Percentiles rank a stretch among this genome's conserved stretches.
Evolutionary conservation across 2,113 vertebrate species (phyloP).

Genomic region (Telmatochromis sp.): DNA sequence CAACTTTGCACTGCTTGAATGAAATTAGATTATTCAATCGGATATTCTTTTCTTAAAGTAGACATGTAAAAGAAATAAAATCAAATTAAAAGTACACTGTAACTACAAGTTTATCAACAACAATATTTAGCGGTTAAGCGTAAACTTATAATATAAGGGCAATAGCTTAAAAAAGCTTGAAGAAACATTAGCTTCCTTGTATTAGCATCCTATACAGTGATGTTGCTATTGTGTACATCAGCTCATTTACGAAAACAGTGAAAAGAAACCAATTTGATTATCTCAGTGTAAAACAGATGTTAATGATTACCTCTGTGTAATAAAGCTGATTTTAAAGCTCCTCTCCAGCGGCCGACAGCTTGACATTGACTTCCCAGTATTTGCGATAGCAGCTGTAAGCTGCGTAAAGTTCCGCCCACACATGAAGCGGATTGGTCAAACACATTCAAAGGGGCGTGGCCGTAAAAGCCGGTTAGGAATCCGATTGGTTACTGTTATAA

Average conservation of each 20-base stretch:
- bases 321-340: not conserved
- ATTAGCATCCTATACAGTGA: not conserved
- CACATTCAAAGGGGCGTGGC: not conserved
- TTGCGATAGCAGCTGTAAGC: not conserved
- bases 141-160: not conserved
- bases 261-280: not conserved
- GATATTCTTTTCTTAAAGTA: not conserved
- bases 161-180: not conserved
- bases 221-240: not conserved
- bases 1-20: not conserved
- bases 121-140: not conserved
- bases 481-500: conserved; percentile 28
- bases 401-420: not conserved
- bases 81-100: rapidly evolving
- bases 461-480: not conserved
- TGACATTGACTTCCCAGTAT: conserved; percentile 20
- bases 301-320: conserved; percentile 8
- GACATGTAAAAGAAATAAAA: not conserved
- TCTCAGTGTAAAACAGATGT: not conserved
- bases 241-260: not conserved
- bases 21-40: not conserved
- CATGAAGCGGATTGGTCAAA: not conserved
- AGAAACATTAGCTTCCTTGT: conserved; percentile 1
- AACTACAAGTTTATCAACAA: not conserved
- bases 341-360: not conserved